These are phyloP conservation scores for Chymomyza amoena DNA, from an alignment of 2,888 invertebrate genomes.

Conservation along the genomic window DNA sequence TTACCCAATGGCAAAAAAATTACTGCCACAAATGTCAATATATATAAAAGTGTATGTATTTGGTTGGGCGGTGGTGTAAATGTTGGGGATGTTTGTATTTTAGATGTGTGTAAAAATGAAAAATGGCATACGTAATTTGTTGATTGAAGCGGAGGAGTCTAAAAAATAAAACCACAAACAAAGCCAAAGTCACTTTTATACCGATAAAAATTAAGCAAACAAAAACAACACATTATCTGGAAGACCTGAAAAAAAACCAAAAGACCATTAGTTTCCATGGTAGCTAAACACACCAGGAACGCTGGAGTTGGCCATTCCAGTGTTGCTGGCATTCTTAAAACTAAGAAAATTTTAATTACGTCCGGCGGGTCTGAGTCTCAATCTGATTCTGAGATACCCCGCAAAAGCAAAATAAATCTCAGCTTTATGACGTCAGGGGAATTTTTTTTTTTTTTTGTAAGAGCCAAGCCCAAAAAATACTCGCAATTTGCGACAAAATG, in stretches of 20 bases:
- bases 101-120: slow-evolving; percentile 35
- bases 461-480: no score
- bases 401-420: no score
- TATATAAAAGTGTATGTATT: background rate
- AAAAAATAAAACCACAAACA: slow-evolving; percentile 13
- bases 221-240: background rate
- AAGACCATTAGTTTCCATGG: background rate
- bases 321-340: no score
- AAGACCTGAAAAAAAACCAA: background rate
- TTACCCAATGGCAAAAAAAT: background rate
- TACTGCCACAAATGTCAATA: background rate
- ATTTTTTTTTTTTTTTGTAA: no score
- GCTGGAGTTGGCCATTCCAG: no score
- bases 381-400: no score
- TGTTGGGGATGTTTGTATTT: background rate
- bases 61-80: background rate
- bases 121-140: slow-evolving; percentile 55
- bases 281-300: no score
- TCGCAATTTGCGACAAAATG: no score
- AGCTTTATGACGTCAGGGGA: no score
- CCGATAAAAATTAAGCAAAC: background rate
- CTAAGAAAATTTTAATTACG: no score
- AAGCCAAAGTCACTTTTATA: background rate
- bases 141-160: slow-evolving; percentile 54
- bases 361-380: no score